Evolutionary conservation across 1,140 invertebrate species (phyloP).

Genomic region (Fopius arisanus): DNA sequence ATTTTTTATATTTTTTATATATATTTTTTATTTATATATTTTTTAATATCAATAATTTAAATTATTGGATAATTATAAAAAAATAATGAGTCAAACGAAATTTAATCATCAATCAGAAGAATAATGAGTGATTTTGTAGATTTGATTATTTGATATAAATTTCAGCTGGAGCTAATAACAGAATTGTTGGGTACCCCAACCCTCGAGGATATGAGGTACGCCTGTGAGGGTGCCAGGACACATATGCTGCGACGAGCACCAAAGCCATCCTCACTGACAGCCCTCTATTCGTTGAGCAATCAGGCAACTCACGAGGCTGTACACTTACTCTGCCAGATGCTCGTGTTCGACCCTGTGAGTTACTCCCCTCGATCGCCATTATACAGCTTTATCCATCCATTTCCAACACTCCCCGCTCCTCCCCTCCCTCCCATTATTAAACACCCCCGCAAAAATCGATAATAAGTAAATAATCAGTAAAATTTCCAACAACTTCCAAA

Average conservation of each 20-base stretch:
- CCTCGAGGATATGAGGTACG: conserved; percentile 93
- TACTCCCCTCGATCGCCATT: neutral
- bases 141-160: conserved; percentile 31
- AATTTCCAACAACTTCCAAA: too few relatives aligned
- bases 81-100: neutral
- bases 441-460: too few relatives aligned
- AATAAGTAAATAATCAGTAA: too few relatives aligned
- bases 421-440: too few relatives aligned
- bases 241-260: conserved; percentile 91
- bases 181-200: conserved; percentile 97
- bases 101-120: neutral
- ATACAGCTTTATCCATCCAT: neutral
- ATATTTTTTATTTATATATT: too few relatives aligned
- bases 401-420: neutral
- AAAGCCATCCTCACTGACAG: conserved; percentile 87
- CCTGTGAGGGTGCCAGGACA: conserved; percentile 92
- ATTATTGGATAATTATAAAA: too few relatives aligned
- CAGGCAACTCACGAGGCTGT: conserved; percentile 97
- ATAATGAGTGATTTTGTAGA: neutral
- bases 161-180: conserved; percentile 93
- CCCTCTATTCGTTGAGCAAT: conserved; percentile 89
- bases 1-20: too few relatives aligned
- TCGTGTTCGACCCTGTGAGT: conserved; percentile 96
- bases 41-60: too few relatives aligned
- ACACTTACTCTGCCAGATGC: conserved; percentile 96